Evolutionary conservation across 2,797 vertebrate species (phyloP).

Genomic region (Lepidocolaptes lacrymiger): DNA sequence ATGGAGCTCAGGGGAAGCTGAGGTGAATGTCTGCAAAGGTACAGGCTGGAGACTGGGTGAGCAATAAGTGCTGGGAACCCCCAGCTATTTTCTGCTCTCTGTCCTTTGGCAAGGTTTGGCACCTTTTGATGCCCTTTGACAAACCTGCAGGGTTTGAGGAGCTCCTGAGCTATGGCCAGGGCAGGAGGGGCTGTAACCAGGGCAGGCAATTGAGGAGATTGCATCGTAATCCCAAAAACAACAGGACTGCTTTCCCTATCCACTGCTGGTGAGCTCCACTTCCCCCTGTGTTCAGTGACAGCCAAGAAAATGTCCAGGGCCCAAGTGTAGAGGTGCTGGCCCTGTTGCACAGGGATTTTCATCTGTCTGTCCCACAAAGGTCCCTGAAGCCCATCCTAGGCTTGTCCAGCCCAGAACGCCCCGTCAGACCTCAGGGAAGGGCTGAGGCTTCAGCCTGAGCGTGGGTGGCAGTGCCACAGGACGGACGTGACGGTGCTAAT

Average conservation of each 20-base stretch:
- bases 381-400: not conserved
- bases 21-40: not conserved
- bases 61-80: not conserved
- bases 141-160: not conserved
- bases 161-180: not conserved
- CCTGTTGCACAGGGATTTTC: not conserved
- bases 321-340: not conserved
- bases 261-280: not conserved
- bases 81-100: not conserved
- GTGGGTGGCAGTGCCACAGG: not conserved
- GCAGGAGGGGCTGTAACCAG: not conserved
- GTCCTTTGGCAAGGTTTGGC: not conserved
- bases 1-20: fast-evolving
- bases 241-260: not conserved
- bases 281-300: fast-evolving
- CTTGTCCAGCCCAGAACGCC: not conserved
- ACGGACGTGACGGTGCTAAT: fast-evolving
- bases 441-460: not conserved
- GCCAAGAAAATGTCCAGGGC: not conserved
- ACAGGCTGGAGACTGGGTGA: fast-evolving
- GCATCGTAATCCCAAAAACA: not conserved
- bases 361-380: not conserved
- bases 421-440: not conserved
- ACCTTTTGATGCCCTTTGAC: not conserved
- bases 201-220: not conserved